These are phyloP conservation scores for Enteromius argenteus DNA, from an alignment of 2,797 vertebrate species.

Conservation along the genomic window DNA sequence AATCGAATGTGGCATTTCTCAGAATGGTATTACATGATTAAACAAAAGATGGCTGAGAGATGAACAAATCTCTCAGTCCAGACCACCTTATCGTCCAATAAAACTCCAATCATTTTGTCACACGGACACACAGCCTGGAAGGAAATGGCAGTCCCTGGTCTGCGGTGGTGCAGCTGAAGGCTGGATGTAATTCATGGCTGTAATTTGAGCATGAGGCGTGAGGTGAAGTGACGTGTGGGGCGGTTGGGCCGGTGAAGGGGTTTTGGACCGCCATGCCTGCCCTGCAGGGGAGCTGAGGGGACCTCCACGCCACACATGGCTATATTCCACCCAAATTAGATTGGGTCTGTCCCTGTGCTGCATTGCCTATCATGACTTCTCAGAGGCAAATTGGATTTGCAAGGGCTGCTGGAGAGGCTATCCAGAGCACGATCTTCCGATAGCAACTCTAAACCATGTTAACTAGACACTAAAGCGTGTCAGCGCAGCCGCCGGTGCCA, in stretches of 20 bases:
- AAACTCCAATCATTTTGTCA: conserved; percentile 52
- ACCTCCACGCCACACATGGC: conserved; percentile 86
- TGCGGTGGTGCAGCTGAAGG: conserved; percentile 22
- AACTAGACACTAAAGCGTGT: conserved; percentile 73
- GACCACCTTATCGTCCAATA: conserved; percentile 56
- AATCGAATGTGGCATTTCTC: conserved; percentile 36
- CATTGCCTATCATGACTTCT: conserved; percentile 94
- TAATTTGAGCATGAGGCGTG: conserved; percentile 37
- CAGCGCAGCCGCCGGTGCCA: conserved; percentile 60
- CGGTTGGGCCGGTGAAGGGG: background rate
- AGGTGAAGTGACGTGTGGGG: conserved; percentile 54
- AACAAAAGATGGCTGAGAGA: conserved; percentile 38
- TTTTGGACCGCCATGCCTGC: conserved; percentile 15
- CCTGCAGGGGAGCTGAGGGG: conserved; percentile 48
- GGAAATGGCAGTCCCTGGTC: conserved; percentile 39
- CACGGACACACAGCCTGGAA: conserved; percentile 47
- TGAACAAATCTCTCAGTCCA: conserved; percentile 45
- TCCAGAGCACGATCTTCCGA: conserved; percentile 79
- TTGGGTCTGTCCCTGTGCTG: conserved; percentile 93
- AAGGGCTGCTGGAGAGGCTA: conserved; percentile 77
- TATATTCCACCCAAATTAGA: conserved; percentile 97
- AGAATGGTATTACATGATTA: conserved; percentile 43
- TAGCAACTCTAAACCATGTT: conserved; percentile 74
- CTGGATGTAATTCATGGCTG: conserved; percentile 60
- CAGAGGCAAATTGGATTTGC: conserved; percentile 92